phyloP scores from a whole-genome alignment of 2,113 vertebrate species.

The Barbus barbus region DNA sequence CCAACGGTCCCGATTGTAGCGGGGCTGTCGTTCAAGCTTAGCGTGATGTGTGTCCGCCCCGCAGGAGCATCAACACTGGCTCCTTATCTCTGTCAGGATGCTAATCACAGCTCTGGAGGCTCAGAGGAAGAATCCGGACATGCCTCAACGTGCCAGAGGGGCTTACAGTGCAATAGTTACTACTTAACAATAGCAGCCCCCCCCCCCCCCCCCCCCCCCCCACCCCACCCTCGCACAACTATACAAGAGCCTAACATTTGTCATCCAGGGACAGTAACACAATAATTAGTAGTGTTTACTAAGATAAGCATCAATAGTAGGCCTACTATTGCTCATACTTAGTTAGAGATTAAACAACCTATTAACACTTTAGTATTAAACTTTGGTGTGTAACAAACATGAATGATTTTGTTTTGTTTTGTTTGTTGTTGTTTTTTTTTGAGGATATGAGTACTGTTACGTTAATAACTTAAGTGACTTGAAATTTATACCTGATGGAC shows the following conservation, averaged over 20 bases:
- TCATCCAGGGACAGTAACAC: neutral
- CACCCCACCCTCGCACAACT: too few species aligned
- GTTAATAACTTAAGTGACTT: neutral
- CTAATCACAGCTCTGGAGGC: slow-evolving; percentile 39
- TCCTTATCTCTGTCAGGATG: slow-evolving; percentile 47
- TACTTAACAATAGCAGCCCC: slow-evolving; percentile 18
- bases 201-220: too few species aligned
- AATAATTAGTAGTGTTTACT: neutral
- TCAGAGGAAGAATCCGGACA: slow-evolving; percentile 24
- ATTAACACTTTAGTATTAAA: neutral
- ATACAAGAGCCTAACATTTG: neutral
- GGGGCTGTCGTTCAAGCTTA: slow-evolving; percentile 46
- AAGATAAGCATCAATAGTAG: neutral
- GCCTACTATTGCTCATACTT: neutral
- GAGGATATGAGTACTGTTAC: neutral
- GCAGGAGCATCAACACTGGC: slow-evolving; percentile 22
- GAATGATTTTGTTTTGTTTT: neutral
- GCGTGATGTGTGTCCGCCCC: slow-evolving; percentile 46
- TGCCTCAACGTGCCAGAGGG: slow-evolving; percentile 28
- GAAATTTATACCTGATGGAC: neutral
- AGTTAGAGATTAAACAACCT: neutral
- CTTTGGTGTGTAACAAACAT: neutral
- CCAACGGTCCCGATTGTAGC: neutral
- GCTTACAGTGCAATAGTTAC: slow-evolving; percentile 20
- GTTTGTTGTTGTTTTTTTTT: too few species aligned